Conservation (phyloP, 2,797 vertebrate genomes). For the Uromys caudimaculatus region DNA sequence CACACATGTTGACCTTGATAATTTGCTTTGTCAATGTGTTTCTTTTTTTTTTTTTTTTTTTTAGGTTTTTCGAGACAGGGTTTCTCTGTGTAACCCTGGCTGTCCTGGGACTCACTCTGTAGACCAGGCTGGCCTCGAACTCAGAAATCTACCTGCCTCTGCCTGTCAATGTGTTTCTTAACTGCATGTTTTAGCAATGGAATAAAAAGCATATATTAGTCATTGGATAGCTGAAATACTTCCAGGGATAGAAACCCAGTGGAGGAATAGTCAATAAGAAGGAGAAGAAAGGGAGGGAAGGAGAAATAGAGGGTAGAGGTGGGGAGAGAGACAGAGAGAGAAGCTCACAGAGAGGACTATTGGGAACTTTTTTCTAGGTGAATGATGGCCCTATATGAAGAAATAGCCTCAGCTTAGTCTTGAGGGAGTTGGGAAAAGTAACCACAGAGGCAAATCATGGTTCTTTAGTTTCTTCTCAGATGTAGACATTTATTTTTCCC, state of each 20-base stretch:
- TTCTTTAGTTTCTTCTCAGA: neutral
- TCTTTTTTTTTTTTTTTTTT: too few species aligned
- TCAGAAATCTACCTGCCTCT: too few species aligned
- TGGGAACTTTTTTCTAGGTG: neutral
- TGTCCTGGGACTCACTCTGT: too few species aligned
- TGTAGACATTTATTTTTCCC: neutral
- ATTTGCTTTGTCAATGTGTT: too few species aligned
- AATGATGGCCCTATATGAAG: neutral
- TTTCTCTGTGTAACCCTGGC: too few species aligned
- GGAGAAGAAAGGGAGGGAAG: neutral
- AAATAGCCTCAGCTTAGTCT: neutral
- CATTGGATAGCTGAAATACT: constrained; percentile 34
- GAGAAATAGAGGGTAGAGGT: neutral
- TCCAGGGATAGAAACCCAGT: neutral
- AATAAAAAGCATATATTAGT: constrained; percentile 44
- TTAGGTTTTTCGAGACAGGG: too few species aligned
- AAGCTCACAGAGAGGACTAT: neutral
- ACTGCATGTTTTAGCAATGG: constrained; percentile 22
- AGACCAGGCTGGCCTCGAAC: too few species aligned
- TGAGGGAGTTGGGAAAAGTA: neutral
- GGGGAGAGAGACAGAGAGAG: too few species aligned
- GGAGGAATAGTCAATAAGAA: neutral
- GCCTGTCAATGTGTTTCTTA: constrained; percentile 17
- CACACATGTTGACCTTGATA: constrained; percentile 11
- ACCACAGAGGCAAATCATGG: neutral